phyloP scores from a whole-genome alignment of 2,888 invertebrate genomes.

The Polyommatus iphigenia region DNA sequence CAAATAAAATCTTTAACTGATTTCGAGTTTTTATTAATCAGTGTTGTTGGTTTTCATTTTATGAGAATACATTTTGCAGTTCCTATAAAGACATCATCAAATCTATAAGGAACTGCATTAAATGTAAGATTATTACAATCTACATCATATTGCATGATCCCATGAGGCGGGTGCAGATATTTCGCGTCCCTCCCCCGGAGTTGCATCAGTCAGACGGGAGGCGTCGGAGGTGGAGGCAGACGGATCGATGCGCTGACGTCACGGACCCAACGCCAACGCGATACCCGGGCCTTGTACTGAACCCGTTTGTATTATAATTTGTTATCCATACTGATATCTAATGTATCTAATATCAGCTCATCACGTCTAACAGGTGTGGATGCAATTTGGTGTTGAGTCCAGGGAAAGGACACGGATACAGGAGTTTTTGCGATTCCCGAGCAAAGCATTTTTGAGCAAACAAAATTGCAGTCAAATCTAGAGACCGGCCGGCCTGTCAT shows the following conservation, averaged over 20 bases:
- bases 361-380: no score
- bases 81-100: neutral
- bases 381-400: no score
- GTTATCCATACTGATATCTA: neutral
- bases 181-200: constrained; percentile 43
- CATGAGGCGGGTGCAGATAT: constrained; percentile 10
- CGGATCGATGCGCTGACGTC: constrained; percentile 75
- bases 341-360: no score
- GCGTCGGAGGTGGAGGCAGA: constrained; percentile 55
- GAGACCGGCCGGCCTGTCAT: no score
- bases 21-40: no score
- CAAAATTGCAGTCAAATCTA: no score
- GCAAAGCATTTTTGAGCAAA: no score
- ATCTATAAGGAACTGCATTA: neutral
- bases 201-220: constrained; percentile 66
- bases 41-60: no score
- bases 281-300: neutral
- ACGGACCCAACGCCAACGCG: constrained; percentile 49
- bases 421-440: no score
- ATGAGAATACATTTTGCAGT: no score
- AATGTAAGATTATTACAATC: neutral
- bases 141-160: neutral
- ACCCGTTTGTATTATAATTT: neutral
- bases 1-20: no score
- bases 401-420: no score